A percentile compares a stretch with the other conserved stretches of the same genome.
Conservation (phyloP, 2,888 invertebrate species). For the Ophion costatus region DNA sequence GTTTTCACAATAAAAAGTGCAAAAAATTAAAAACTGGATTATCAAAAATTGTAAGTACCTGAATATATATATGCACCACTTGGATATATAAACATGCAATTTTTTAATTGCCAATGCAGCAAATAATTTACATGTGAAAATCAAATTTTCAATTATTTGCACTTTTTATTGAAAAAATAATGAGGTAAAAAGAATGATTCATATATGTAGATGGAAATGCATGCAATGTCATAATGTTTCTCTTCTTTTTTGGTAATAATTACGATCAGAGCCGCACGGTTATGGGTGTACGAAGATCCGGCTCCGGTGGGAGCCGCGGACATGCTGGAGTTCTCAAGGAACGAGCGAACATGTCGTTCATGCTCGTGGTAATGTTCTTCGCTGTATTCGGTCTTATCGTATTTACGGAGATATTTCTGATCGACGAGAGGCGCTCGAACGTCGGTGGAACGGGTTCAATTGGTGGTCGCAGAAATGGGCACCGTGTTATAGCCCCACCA, state of each 20-base stretch:
- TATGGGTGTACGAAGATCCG: slow-evolving; percentile 84
- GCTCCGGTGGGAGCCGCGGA: slow-evolving; percentile 83
- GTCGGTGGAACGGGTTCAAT: slow-evolving; percentile 85
- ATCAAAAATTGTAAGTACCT: not conserved
- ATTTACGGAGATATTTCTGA: slow-evolving; percentile 92
- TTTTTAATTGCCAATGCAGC: not conserved
- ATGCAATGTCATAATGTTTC: not conserved
- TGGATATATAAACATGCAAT: too few relatives aligned
- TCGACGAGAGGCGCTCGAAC: slow-evolving; percentile 85
- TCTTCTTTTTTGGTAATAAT: slow-evolving; percentile 16
- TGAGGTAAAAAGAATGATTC: not conserved
- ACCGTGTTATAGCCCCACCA: slow-evolving; percentile 83
- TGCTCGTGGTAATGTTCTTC: slow-evolving; percentile 95
- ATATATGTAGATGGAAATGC: not conserved
- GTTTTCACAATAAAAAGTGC: not conserved
- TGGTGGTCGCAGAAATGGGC: slow-evolving; percentile 84
- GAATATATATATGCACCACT: too few relatives aligned
- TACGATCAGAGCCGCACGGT: slow-evolving; percentile 70
- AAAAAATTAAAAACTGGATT: not conserved
- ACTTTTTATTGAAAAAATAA: not conserved
- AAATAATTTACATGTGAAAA: not conserved
- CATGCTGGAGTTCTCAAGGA: slow-evolving; percentile 87
- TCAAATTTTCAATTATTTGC: not conserved
- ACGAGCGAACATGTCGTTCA: slow-evolving; percentile 94
- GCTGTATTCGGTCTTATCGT: slow-evolving; percentile 94